phyloP scores from a whole-genome alignment of 2,888 invertebrate species.

The Oxyteleia sp. region DNA sequence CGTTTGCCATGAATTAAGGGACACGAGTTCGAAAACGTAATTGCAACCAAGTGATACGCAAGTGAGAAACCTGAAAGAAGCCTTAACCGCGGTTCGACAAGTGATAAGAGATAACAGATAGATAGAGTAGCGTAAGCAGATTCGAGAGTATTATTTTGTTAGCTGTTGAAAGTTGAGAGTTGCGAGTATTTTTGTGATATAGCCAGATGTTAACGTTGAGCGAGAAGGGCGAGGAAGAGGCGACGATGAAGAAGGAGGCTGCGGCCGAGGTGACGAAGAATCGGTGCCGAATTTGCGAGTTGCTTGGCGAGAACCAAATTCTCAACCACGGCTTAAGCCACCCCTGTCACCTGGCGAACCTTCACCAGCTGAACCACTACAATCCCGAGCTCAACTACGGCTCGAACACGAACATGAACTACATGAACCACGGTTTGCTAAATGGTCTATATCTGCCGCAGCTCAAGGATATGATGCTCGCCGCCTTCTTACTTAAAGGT shows the following conservation, averaged over 20 bases:
- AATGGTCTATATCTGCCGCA: slow-evolving; percentile 89
- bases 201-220: slow-evolving; percentile 65
- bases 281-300: slow-evolving; percentile 83
- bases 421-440: slow-evolving; percentile 82
- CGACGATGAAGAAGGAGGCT: slow-evolving; percentile 48
- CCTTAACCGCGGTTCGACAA: slow-evolving; percentile 36
- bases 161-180: slow-evolving; percentile 32
- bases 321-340: slow-evolving; percentile 81
- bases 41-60: slow-evolving; percentile 28
- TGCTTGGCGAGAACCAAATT: slow-evolving; percentile 80
- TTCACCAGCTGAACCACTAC: slow-evolving; percentile 81
- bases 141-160: slow-evolving; percentile 56
- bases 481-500: slow-evolving; percentile 91
- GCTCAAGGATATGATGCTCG: slow-evolving; percentile 90
- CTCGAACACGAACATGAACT: slow-evolving; percentile 79
- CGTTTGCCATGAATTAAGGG: slow-evolving; percentile 29
- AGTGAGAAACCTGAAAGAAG: slow-evolving; percentile 27
- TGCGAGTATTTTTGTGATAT: slow-evolving; percentile 70
- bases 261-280: slow-evolving; percentile 81
- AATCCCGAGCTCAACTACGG: slow-evolving; percentile 77
- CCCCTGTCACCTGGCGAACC: slow-evolving; percentile 82
- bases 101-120: slow-evolving; percentile 33
- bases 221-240: slow-evolving; percentile 60
- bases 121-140: neutral
- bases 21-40: neutral